These are phyloP conservation scores for Folsomia candida DNA, from an alignment of 2,888 invertebrate species.

Conservation along the genomic window DNA sequence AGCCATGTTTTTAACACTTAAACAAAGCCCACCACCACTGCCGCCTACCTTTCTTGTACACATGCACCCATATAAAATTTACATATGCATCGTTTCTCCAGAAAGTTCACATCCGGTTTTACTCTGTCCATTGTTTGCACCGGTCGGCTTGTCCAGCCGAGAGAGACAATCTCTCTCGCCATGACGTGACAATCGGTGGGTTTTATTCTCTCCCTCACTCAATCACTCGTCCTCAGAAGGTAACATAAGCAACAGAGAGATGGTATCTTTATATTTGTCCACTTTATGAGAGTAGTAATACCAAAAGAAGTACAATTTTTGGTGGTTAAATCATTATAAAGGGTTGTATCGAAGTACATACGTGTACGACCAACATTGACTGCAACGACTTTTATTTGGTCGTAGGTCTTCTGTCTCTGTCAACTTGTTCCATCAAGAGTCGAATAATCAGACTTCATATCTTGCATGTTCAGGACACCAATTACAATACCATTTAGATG, in stretches of 20 bases:
- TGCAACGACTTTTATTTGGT: too few species aligned
- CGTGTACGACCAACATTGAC: not conserved
- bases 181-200: slow-evolving; percentile 2
- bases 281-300: too few species aligned
- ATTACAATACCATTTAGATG: not conserved
- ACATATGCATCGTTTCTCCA: not conserved
- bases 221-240: not conserved
- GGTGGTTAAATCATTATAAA: not conserved
- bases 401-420: slow-evolving; percentile 4
- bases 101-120: not conserved
- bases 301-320: too few species aligned
- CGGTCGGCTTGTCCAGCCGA: not conserved
- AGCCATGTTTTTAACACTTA: not conserved
- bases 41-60: too few species aligned
- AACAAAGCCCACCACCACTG: not conserved
- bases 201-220: not conserved
- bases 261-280: not conserved
- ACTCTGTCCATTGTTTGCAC: not conserved
- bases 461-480: slow-evolving; percentile 3
- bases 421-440: not conserved
- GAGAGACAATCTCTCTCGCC: not conserved
- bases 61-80: not conserved
- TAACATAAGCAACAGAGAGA: not conserved
- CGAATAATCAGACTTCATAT: not conserved
- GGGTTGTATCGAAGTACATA: not conserved